phyloP scores from a whole-genome alignment of 2,113 vertebrate species.

The Passer montanus region DNA sequence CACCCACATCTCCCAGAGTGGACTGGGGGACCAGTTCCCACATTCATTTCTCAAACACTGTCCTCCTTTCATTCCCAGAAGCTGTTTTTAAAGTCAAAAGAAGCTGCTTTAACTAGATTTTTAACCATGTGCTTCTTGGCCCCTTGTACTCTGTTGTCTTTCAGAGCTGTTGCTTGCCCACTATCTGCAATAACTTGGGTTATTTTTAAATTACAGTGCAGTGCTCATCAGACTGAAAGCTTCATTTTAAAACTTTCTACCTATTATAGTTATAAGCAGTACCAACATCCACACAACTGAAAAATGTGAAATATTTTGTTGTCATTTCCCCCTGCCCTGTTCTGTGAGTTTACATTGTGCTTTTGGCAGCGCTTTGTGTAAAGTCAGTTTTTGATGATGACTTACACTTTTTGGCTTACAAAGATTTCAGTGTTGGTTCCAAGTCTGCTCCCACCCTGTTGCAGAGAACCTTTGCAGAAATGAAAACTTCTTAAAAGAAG shows the following conservation, averaged over 20 bases:
- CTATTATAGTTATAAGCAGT: constrained; percentile 34
- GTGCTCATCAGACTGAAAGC: neutral
- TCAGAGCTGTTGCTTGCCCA: neutral
- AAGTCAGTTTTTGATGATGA: constrained; percentile 1
- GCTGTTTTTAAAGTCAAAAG: neutral
- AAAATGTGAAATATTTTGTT: constrained; percentile 32
- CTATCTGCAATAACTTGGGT: neutral
- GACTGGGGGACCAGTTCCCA: neutral
- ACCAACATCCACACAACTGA: neutral
- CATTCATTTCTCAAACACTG: neutral
- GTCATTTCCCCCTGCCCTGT: neutral
- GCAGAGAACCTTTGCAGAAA: neutral
- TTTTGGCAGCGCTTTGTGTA: neutral
- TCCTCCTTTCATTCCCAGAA: neutral
- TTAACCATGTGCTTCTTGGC: neutral
- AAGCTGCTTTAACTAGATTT: neutral
- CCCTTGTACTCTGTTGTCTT: neutral
- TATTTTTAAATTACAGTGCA: neutral
- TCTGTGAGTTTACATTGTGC: constrained; percentile 9
- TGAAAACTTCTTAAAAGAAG: neutral
- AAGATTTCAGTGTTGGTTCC: neutral
- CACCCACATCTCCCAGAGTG: neutral
- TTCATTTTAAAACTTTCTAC: neutral
- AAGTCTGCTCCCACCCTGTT: neutral
- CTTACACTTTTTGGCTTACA: neutral